These are phyloP conservation scores for Poeciliopsis occidentalis DNA, from an alignment of 2,113 vertebrate species.

Conservation along the genomic window DNA sequence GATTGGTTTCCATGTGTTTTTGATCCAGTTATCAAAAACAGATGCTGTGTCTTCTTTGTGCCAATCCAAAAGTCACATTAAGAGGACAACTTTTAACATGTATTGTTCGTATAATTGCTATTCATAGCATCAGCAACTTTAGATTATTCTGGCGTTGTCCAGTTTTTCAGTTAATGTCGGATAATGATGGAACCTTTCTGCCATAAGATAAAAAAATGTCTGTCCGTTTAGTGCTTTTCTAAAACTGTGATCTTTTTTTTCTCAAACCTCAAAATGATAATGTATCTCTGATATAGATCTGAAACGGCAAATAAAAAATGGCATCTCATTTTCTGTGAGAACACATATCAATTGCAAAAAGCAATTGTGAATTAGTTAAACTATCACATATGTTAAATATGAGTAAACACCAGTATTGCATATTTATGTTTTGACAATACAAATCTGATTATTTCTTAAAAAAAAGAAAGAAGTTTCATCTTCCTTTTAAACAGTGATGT, in stretches of 20 bases:
- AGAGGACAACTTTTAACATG: not conserved
- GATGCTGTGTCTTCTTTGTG: not conserved
- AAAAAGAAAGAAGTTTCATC: not conserved
- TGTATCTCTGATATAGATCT: not conserved
- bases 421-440: no score
- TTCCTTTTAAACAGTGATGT: not conserved
- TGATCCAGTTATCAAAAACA: slow-evolving; percentile 32
- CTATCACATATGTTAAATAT: no score
- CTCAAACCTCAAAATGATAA: not conserved
- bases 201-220: slow-evolving; percentile 22
- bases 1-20: slow-evolving; percentile 25
- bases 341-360: not conserved
- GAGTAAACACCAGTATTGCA: no score
- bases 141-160: not conserved
- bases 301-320: not conserved
- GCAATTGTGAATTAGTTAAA: not conserved
- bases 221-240: slow-evolving; percentile 5
- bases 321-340: not conserved
- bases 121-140: not conserved
- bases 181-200: slow-evolving; percentile 30
- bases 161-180: not conserved
- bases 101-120: not conserved
- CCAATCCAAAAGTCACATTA: not conserved
- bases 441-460: no score
- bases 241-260: slow-evolving; percentile 18